Conservation (phyloP, 1,140 invertebrate genomes). For the Watersipora subatra region DNA sequence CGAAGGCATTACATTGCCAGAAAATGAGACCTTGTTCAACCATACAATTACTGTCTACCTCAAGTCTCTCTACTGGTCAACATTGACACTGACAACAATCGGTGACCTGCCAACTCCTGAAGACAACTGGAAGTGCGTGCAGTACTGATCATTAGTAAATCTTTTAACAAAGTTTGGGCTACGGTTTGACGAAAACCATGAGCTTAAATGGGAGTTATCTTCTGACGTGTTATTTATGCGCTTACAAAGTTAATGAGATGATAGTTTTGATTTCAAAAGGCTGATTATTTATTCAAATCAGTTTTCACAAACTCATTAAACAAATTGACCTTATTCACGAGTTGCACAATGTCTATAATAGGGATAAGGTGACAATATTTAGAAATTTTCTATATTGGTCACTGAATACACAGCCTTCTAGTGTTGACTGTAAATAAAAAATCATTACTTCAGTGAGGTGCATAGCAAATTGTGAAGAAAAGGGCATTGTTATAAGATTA, state of each 20-base stretch:
- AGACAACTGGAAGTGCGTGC: slow-evolving; percentile 85
- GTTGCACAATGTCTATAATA: too few species aligned
- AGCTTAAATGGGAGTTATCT: background rate
- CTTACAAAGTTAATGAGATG: background rate
- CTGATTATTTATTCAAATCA: background rate
- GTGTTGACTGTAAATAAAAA: too few species aligned
- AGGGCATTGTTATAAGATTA: too few species aligned
- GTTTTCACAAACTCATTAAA: background rate
- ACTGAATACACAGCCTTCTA: too few species aligned
- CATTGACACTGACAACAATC: slow-evolving; percentile 87
- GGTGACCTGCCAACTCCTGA: slow-evolving; percentile 79
- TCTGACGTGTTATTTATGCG: background rate
- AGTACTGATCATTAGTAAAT: background rate
- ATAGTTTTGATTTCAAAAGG: background rate
- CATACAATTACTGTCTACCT: slow-evolving; percentile 73
- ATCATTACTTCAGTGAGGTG: too few species aligned
- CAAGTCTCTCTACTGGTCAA: slow-evolving; percentile 88
- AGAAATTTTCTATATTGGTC: too few species aligned
- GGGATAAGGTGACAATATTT: too few species aligned
- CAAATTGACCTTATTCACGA: too few species aligned
- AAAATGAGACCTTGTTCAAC: background rate
- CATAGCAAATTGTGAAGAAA: too few species aligned
- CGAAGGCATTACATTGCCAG: background rate
- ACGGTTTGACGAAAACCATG: background rate
- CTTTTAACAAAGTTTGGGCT: background rate